Evolutionary conservation across 2,888 invertebrate species (phyloP).

Genomic region (Gibbula magus): DNA sequence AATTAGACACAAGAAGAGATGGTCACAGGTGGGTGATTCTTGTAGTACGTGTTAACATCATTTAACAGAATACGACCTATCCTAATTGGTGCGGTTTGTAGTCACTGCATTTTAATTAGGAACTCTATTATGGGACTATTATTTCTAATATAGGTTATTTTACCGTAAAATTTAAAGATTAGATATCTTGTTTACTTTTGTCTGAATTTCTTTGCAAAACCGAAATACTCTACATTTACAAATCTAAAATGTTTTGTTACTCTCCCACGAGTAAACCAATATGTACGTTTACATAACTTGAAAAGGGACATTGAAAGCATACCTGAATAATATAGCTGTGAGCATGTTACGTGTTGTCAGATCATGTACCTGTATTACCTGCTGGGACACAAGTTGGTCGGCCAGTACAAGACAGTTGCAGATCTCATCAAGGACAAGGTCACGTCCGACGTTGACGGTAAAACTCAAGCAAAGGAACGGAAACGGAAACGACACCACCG

Average conservation of each 20-base stretch:
- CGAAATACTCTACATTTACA: no score
- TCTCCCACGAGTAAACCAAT: no score
- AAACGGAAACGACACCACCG: background rate
- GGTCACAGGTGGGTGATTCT: constrained; percentile 87
- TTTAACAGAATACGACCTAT: background rate
- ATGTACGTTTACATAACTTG: no score
- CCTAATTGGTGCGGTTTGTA: background rate
- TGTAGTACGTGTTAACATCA: no score
- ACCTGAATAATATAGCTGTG: no score
- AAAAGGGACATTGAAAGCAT: no score
- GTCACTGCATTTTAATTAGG: background rate
- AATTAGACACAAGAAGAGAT: constrained; percentile 97
- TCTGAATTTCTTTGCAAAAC: no score
- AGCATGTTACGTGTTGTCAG: constrained; percentile 36
- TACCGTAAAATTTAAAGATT: no score
- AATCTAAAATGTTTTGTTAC: no score
- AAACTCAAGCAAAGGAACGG: background rate
- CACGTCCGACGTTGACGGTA: background rate
- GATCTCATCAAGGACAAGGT: constrained; percentile 27
- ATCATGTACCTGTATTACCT: constrained; percentile 99
- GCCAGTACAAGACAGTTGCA: constrained; percentile 79
- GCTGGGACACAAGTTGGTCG: constrained; percentile 92
- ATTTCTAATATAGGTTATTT: background rate
- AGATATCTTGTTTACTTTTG: no score
- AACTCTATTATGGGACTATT: background rate